Percentiles rank a stretch among this genome's conserved stretches.
Evolutionary conservation across 2,797 vertebrate species (phyloP).

Genomic region (Brachyrhaphis roseni): DNA sequence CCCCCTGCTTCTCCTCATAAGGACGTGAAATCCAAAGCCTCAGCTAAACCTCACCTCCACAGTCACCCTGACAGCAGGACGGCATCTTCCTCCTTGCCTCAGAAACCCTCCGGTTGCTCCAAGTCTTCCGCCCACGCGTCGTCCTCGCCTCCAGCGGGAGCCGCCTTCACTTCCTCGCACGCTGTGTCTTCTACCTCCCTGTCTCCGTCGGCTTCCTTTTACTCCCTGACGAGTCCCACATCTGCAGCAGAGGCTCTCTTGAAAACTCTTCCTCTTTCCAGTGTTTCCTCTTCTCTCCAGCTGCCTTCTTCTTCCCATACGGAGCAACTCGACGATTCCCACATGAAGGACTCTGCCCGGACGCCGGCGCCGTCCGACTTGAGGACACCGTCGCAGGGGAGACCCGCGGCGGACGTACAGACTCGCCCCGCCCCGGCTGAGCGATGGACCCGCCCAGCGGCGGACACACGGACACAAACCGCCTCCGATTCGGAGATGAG

Average conservation of each 20-base stretch:
- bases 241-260: conserved; percentile 1
- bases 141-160: conserved; percentile 17
- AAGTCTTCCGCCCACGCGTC: conserved; percentile 48
- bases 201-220: not conserved
- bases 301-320: conserved; percentile 27
- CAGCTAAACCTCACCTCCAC: conserved; percentile 50
- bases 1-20: conserved; percentile 67
- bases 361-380: not conserved
- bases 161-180: conserved; percentile 10
- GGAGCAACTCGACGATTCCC: conserved; percentile 12
- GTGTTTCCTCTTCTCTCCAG: conserved; percentile 9
- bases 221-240: conserved; percentile 2
- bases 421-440: conserved; percentile 5
- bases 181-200: conserved; percentile 33
- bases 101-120: conserved; percentile 24
- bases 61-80: conserved; percentile 35
- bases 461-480: conserved; percentile 23
- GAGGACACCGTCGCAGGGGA: not conserved
- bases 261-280: not conserved
- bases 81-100: conserved; percentile 36
- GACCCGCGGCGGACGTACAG: conserved; percentile 5
- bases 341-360: not conserved
- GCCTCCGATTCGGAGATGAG: conserved; percentile 46
- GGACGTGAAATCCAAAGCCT: conserved; percentile 75
- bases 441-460: conserved; percentile 12